Percentiles rank a stretch among this genome's conserved stretches.
These are phyloP conservation scores for Porites cylindrica DNA, from an alignment of 92 coral and sea anemone species.

Conservation along the genomic window DNA sequence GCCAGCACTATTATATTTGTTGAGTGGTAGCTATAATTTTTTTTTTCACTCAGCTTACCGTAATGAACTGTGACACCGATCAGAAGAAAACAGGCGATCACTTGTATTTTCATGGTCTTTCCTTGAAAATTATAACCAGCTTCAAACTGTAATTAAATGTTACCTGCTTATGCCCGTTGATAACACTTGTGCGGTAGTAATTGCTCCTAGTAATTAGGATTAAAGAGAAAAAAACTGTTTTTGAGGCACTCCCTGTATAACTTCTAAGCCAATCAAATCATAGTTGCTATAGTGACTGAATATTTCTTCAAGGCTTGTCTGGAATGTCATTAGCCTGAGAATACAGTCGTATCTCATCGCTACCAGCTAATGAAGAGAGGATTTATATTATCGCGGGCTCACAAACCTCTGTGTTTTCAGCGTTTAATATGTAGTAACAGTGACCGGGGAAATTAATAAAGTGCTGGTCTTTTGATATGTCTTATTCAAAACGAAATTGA, in stretches of 20 bases:
- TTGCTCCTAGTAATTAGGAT: background rate
- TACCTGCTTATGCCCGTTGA: background rate
- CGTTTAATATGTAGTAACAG: too few relatives aligned
- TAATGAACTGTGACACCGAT: background rate
- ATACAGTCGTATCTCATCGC: too few relatives aligned
- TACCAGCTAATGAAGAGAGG: too few relatives aligned
- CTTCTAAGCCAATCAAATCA: background rate
- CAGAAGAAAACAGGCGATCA: background rate
- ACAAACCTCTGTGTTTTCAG: too few relatives aligned
- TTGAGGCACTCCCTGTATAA: conserved; percentile 6
- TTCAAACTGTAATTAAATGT: too few relatives aligned
- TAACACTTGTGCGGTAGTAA: background rate
- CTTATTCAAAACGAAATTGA: too few relatives aligned
- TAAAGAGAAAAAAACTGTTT: too few relatives aligned
- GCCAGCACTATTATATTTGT: background rate
- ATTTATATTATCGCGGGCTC: too few relatives aligned
- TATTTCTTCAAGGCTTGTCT: background rate
- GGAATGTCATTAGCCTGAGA: too few relatives aligned
- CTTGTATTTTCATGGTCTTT: background rate
- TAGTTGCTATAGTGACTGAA: background rate
- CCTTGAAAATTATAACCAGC: background rate
- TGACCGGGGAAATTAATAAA: too few relatives aligned
- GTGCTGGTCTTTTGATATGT: too few relatives aligned
- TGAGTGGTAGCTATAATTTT: too few relatives aligned
- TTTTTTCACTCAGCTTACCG: background rate